phyloP scores from a whole-genome alignment of 2,113 vertebrate genomes.

The Isurus oxyrinchus region DNA sequence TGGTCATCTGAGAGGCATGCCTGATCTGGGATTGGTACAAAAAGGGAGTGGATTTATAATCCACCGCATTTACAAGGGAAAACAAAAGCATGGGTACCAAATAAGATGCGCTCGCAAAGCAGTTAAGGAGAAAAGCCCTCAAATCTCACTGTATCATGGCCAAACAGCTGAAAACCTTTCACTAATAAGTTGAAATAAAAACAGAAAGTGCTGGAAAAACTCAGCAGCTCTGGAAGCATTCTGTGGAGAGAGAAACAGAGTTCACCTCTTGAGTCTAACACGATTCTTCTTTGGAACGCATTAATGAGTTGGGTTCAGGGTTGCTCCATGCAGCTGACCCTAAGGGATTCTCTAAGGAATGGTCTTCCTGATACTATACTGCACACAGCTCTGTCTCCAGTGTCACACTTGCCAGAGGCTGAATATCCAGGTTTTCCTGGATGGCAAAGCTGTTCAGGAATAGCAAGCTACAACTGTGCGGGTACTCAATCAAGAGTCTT shows the following conservation, averaged over 20 bases:
- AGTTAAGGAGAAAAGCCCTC: neutral
- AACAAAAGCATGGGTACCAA: too few relatives aligned
- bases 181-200: neutral
- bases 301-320: neutral
- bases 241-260: too few relatives aligned
- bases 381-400: neutral
- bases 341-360: neutral
- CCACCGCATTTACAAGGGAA: neutral
- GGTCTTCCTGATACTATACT: neutral
- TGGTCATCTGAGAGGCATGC: too few relatives aligned
- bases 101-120: neutral
- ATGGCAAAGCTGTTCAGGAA: neutral
- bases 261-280: too few relatives aligned
- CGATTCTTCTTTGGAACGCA: too few relatives aligned
- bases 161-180: neutral
- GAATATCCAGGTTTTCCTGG: neutral
- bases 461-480: neutral
- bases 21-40: too few relatives aligned
- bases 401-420: neutral
- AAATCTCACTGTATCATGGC: neutral
- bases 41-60: too few relatives aligned
- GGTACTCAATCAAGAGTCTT: neutral
- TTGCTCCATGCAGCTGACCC: neutral
- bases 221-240: too few relatives aligned
- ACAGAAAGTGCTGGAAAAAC: too few relatives aligned